phyloP scores from a whole-genome alignment of 2,888 invertebrate species.

The Bombylius major region DNA sequence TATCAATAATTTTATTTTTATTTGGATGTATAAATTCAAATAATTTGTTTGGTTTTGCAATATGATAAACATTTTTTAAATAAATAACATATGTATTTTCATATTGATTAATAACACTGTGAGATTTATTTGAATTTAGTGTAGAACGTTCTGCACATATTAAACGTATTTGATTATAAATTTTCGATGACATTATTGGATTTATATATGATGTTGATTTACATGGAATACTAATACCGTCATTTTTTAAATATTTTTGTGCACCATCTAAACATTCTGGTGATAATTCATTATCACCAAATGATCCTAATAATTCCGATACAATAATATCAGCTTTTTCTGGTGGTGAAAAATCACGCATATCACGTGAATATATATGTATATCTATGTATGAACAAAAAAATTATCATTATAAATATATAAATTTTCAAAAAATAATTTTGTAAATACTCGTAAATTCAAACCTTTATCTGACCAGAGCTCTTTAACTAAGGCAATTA shows the following conservation, averaged over 20 bases:
- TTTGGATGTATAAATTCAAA: conserved; percentile 92
- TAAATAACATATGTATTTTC: conserved; percentile 90
- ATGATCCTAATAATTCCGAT: conserved; percentile 90
- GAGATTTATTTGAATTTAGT: conserved; percentile 22
- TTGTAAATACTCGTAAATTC: neutral
- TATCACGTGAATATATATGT: conserved; percentile 69
- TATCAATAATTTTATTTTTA: conserved; percentile 49
- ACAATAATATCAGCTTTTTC: conserved; percentile 90
- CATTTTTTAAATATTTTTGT: conserved; percentile 67
- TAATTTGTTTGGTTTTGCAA: conserved; percentile 37
- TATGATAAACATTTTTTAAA: conserved; percentile 33
- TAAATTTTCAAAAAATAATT: neutral
- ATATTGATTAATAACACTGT: conserved; percentile 31
- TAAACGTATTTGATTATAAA: conserved; percentile 62
- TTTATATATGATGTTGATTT: conserved; percentile 83
- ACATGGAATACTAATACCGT: conserved; percentile 83
- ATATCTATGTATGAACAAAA: conserved; percentile 38
- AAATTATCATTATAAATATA: neutral
- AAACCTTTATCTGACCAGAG: conserved; percentile 55
- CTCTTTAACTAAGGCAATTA: conserved; percentile 60
- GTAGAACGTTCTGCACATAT: conserved; percentile 23
- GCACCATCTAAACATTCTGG: conserved; percentile 97
- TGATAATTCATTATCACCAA: conserved; percentile 97
- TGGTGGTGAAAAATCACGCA: conserved; percentile 68
- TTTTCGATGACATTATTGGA: conserved; percentile 82